Evolutionary conservation across 2,113 vertebrate species (phyloP), one percentile per base, ranked within the genome.

Genomic region (Gymnogyps californianus): DNA sequence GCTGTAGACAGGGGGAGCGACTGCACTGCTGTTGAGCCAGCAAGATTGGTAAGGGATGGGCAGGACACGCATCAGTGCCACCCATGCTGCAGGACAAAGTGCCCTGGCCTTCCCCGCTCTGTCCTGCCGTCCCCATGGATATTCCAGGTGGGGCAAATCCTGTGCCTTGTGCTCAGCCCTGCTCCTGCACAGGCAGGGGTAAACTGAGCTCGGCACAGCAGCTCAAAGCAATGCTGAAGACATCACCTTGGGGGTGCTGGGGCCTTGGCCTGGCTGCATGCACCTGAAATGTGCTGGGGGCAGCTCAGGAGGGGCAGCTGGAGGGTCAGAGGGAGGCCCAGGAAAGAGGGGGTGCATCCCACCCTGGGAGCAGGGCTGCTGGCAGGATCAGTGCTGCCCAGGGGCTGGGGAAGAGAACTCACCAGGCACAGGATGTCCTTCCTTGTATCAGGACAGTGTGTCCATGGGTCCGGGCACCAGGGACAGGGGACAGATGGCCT

Each of bases 131-230:
- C 61, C 59, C 52, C 79, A 75, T 82, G 91, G 89, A 96, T 96
- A 83, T 86, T 96, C 82, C 93, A 94, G 94, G 89, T 95, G 96
- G 83, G 91, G 16, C 2, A 76, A 83, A 82, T 22, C 21, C 84
- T 72, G 52, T 55, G 72, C 59, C 36, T 74, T 31, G 14, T 25
- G 32, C 67, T 80, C 79, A 88, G 55, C 55, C 71, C 49, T 0
- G 3, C 34, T 87, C 22, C 67, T 70, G 71, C 46, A 36, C 0
- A 1, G 71, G n/a, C 78, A 89, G 38, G 7, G 29, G 32, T 29
- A 51, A 54, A 28, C 40, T 36, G 4, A 87, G 26, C 61, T 71
- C 1, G 3, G 72, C 47, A 92, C 85, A 69, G 49, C 0, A 1
- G 83, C 77, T 91, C 93, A 90, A 44, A 89, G 78, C 70, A 42